Conservation (phyloP, 2,797 vertebrate species). For the Dallia pectoralis region DNA sequence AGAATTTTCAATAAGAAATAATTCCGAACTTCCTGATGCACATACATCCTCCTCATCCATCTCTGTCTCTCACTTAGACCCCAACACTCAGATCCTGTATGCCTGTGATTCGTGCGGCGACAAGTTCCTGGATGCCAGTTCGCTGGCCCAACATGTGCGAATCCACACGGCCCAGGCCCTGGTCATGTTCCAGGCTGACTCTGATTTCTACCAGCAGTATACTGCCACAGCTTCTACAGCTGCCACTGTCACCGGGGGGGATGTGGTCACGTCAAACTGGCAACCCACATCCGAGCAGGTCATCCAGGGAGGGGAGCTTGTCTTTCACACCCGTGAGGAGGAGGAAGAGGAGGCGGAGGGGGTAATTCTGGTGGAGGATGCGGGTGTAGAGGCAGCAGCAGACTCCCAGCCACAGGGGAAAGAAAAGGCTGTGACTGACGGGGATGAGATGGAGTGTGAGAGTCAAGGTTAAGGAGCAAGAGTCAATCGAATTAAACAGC, state of each 20-base stretch:
- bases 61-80: slow-evolving; percentile 75
- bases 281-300: slow-evolving; percentile 82
- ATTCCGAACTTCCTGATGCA: not conserved
- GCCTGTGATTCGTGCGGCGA: slow-evolving; percentile 97
- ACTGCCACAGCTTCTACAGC: slow-evolving; percentile 51
- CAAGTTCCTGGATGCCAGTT: slow-evolving; percentile 92
- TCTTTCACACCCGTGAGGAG: slow-evolving; percentile 77
- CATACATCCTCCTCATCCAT: not conserved
- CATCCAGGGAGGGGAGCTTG: slow-evolving; percentile 84
- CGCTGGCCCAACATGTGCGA: slow-evolving; percentile 93
- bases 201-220: slow-evolving; percentile 94
- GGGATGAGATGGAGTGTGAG: slow-evolving; percentile 51
- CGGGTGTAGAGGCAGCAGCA: slow-evolving; percentile 60
- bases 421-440: slow-evolving; percentile 29
- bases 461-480: slow-evolving; percentile 31
- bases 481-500: not conserved
- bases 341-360: slow-evolving; percentile 40
- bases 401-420: slow-evolving; percentile 18
- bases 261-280: slow-evolving; percentile 75
- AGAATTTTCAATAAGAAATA: no score
- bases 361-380: slow-evolving; percentile 62
- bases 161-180: slow-evolving; percentile 97
- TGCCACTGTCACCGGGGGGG: slow-evolving; percentile 51
- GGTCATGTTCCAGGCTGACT: slow-evolving; percentile 97
- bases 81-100: slow-evolving; percentile 95